Percentiles rank a stretch among this genome's conserved stretches.
Evolutionary conservation across 2,888 invertebrate genomes (phyloP).

Genomic region (Chironomus tentans): DNA sequence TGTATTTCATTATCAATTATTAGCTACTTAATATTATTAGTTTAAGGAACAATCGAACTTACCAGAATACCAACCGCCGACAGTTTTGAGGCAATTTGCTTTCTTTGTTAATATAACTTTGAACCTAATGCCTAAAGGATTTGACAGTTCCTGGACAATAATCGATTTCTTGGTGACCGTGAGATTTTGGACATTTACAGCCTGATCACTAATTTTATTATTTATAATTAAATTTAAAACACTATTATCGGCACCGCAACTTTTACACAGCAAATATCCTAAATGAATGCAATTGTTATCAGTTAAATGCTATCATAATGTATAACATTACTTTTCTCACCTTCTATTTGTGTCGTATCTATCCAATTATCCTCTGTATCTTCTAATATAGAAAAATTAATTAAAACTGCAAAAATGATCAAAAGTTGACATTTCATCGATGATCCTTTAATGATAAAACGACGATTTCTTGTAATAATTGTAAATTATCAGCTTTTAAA

Average conservation of each 20-base stretch:
- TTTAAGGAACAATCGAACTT: slow-evolving; percentile 14
- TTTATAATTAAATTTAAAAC: slow-evolving; percentile 7
- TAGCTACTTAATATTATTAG: no score
- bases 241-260: slow-evolving; percentile 4
- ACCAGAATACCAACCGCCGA: slow-evolving; percentile 34
- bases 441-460: background rate
- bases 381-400: background rate
- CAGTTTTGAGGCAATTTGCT: slow-evolving; percentile 46
- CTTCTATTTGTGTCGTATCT: slow-evolving; percentile 9
- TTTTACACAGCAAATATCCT: slow-evolving; percentile 16
- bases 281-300: background rate
- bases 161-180: slow-evolving; percentile 46
- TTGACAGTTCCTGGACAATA: slow-evolving; percentile 48
- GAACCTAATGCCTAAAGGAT: slow-evolving; percentile 49
- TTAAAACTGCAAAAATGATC: slow-evolving; percentile 7
- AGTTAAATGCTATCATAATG: background rate
- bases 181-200: slow-evolving; percentile 43
- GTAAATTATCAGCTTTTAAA: no score
- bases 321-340: background rate
- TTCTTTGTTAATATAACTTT: slow-evolving; percentile 46
- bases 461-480: background rate
- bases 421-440: slow-evolving; percentile 25
- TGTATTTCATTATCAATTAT: slow-evolving; percentile 35
- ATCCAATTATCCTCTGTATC: background rate
- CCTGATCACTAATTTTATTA: slow-evolving; percentile 42